Evolutionary conservation across 2,888 invertebrate genomes (phyloP), one percentile per base, ranked within the genome.

Genomic region (Deilephila elpenor): DNA sequence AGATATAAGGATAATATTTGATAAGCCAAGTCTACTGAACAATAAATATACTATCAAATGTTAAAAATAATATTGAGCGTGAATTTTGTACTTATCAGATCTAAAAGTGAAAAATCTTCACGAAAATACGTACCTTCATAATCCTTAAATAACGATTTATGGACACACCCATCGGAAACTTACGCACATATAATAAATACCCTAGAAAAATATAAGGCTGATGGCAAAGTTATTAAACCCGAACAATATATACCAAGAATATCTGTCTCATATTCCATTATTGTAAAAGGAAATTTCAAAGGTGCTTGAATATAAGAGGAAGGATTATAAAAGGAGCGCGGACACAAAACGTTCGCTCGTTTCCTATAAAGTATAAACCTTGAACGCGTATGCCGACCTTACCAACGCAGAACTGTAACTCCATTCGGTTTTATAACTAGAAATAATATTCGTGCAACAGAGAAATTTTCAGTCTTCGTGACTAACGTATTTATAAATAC

Each of bases 321-420:
- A 79, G 78, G 79, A 80, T 77, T 78, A 77, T 53, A 78, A 79
- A 79, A 77, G 78, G 77, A 79, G 77, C 78, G 80, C 80, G 78
- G 80, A 79, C 81, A 83, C 77, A 81, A 83, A 83, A 78, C 77
- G 74, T 74, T 79, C 77, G 75, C 74, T 75, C 67, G 78, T 83
- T 86, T 85, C 84, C 81, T 81, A 83, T 78, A 81, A 85, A 82
- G 81, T 81, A 83, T 78, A 81, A 85, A 82, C 88, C 88, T 89
- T 89, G 88, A 85, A 82, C 78, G 77, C 82, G 88, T 83, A 74
- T 87, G 82, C 81, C 82, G 88, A 88, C 88, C 86, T 87, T 84
- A 84, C 71, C 71, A 76, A 77, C 82, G 77, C 82, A 80, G 82
- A 83, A 81, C 78, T 82, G 82, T 80, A 77, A 83, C 75, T 78